Base-by-base conservation (phyloP, 2,797 vertebrate genomes). In the Brachyrhaphis roseni region DNA sequence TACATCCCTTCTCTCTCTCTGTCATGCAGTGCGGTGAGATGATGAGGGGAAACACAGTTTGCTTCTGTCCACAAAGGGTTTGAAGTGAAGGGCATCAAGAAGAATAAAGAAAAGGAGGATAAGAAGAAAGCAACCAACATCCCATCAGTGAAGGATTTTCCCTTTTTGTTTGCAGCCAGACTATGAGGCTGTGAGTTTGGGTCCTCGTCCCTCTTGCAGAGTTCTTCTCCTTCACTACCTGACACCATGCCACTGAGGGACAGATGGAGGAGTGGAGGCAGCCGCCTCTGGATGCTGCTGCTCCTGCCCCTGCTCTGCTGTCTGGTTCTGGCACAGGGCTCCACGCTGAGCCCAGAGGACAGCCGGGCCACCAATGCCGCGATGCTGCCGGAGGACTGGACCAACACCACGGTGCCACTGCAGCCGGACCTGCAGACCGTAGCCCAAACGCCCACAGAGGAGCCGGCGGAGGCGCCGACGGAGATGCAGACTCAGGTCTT, bases 371-470 rank as follows among this genome's bases (percentile, higher is more conserved):
- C 23, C 15, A 20, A 64, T 2, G n/a, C 39, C 31, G 57, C 39
- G 0, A 23, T 74, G 10, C 13, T 73, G 74, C 55, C 43, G 1
- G 89, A 83, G 78, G 78, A 89, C 74, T 82, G 82, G 90, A 82
- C 55, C 34, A 0, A 64, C 80, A 86, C 84, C 0, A 77, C 73
- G 0, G 26, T 80, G 18, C 87, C 79, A 71, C 84, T 91, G 75
- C 92, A 91, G 85, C 92, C 93, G 0, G 90, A 92, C 87, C 84
- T 94, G 77, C 92, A 91, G 90, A 93, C 93, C 0, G 89, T 93
- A 71, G 80, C 84, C 1, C 81, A 87, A 82, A 86, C 79, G 1
- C 75, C 26, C 0, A 75, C 86, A 0, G 81, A 79, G 1, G 72
- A 72, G 5, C 51, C 53, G 34, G 34, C 34, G 34, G 34, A 34